Base-by-base conservation (phyloP, 2,113 vertebrate genomes). In the Sphyrna mokarran region DNA sequence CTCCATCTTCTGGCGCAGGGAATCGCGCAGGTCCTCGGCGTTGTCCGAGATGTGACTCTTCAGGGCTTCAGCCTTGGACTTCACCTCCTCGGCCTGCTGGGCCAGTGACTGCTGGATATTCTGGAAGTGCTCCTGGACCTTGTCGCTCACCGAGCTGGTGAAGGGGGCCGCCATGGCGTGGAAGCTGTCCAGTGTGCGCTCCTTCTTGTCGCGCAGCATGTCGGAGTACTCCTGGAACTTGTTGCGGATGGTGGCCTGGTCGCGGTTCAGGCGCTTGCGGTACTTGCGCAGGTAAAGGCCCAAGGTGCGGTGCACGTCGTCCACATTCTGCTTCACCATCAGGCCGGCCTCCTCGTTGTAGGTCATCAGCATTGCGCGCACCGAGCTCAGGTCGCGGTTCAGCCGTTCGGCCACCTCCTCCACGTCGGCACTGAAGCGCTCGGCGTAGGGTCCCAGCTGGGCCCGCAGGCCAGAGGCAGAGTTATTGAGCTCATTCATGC, bases 231-330 rank as follows among this genome's bases (percentile, higher is more conserved):
- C 83, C 20, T 86, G 83, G 18, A 86, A 22, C 43, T 86, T 86
- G 11, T 96, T 97, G 95, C 96, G 97, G 95, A 98, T 98, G 96
- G 98, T 97, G 76, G 98, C 97, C 0, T 97, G 96, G 96, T 98
- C 98, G 96, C 98, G 98, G 96, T 43, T 95, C 96, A 98, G 97
- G 9, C 98, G 97, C 29, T 98, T 98, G 97, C 96, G 98, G 96
- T 98, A 97, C 97, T 98, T 98, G 96, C 96, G 96, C 83, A 97
- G 96, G 96, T 98, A 98, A 96, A 96, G 72, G 96, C 0, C 95
- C 70, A 98, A 63, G 70, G 97, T 97, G 96, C 22, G 93, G 29
- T 95, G 97, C 9, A 98, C 96, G 0, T 97, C 97, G 0, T 97
- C 97, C 0, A 96, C 48, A 96, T 98, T 98, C 97, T 97, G 97